Base-by-base conservation (phyloP, 2,797 vertebrate genomes). In the Lepus oiostolus region DNA sequence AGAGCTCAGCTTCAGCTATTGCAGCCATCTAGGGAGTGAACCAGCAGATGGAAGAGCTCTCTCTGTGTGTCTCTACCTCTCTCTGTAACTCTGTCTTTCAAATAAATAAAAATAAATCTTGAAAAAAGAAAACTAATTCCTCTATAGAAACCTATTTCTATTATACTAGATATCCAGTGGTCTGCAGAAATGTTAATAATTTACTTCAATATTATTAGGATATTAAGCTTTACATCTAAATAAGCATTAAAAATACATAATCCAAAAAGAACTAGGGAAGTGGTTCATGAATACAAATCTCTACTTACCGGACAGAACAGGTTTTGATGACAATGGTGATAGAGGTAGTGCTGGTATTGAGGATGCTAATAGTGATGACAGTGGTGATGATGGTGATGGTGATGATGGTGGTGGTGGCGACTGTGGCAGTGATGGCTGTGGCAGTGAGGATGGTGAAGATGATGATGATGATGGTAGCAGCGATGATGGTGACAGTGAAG, bases 391-490 rank as follows among this genome's bases (percentile, higher is more conserved):
- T 1, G 50, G 1, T 13, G 42, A 3, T 52, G n/a, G 0, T 16
- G 4, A 9, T n/a, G 19, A 0, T 52, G 14, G 1, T 26, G 30
- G 38, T 26, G 50, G 0, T 58, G 22, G 0, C 47, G 22, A 6
- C 0, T 3, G 1, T 2, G 21, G 4, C 2, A 54, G 7, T 4
- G 32, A 0, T 58, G 26, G 0, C 47, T 14, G 0, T 1, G 19
- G 0, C 19, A 75, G 2, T 10, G 10, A 1, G 21, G 38, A 7
- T 67, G 10, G 5, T 82, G 26, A 19, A 22, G 35, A 21, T 82
- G n/a, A 1, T 8, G 12, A 19, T 6, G 3, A 0, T 50, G 32
- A 7, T 13, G 19, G 7, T 5, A 21, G 11, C 2, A 17, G 52
- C 14, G 52, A 54, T 54, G 52, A 54, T 54, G 52, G 14, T 54